phyloP scores from a whole-genome alignment of 2,888 invertebrate species.

The Microctonus hyperodae region DNA sequence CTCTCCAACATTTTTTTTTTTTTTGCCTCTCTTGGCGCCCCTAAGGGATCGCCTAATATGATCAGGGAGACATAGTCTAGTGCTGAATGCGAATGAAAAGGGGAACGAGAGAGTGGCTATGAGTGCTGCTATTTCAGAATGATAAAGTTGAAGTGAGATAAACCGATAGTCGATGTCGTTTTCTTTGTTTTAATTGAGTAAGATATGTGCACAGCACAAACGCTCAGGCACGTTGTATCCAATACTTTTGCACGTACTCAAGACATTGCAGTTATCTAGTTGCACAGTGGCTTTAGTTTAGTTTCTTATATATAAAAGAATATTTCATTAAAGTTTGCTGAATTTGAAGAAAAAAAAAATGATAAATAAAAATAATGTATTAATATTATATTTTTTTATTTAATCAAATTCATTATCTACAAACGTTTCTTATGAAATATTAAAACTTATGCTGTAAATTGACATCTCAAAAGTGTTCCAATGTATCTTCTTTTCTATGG shows the following conservation, averaged over 20 bases:
- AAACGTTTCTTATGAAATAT: too few relatives aligned
- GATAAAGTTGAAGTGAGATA: neutral
- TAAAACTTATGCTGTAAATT: too few relatives aligned
- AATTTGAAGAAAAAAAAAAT: neutral
- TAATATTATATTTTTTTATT: neutral
- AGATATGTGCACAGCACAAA: neutral
- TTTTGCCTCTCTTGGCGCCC: slow-evolving; percentile 23
- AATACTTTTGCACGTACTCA: too few relatives aligned
- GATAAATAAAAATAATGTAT: neutral
- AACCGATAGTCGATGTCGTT: neutral
- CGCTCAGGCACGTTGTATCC: neutral
- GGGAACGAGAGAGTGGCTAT: neutral
- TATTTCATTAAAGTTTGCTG: neutral
- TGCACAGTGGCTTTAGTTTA: neutral
- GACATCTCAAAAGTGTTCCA: too few relatives aligned
- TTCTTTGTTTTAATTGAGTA: neutral
- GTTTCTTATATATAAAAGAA: neutral
- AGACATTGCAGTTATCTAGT: neutral
- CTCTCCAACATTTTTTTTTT: slow-evolving; percentile 18
- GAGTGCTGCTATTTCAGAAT: neutral
- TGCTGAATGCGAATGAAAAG: slow-evolving; percentile 17
- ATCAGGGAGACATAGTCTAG: slow-evolving; percentile 27
- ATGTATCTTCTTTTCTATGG: too few relatives aligned
- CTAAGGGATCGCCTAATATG: slow-evolving; percentile 40
- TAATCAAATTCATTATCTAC: too few relatives aligned